A percentile compares a stretch with the other conserved stretches of the same genome.
These are phyloP conservation scores for Turritopsis rubra DNA, from an alignment of 30 jellyfish, hydroid and myxozoan species.

Conservation along the genomic window DNA sequence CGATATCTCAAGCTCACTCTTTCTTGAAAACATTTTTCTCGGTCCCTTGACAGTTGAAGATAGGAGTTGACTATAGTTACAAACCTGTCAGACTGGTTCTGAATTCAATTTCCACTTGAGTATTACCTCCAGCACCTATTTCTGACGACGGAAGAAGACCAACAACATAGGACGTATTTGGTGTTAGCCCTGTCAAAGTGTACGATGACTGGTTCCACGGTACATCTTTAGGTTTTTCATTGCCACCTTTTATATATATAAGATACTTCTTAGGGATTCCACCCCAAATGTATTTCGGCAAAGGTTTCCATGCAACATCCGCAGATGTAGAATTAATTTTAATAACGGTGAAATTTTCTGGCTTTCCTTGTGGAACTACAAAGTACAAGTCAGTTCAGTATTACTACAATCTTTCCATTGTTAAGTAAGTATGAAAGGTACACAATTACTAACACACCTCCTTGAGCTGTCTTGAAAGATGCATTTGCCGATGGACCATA, in stretches of 20 bases:
- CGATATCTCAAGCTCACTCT: too few species aligned
- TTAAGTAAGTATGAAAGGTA: too few species aligned
- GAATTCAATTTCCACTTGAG: neutral
- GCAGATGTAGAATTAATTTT: neutral
- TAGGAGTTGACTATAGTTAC: too few species aligned
- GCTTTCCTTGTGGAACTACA: neutral
- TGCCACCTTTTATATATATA: too few species aligned
- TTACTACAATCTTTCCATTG: too few species aligned
- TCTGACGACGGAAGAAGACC: neutral
- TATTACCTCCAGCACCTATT: neutral
- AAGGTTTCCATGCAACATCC: neutral
- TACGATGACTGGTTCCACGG: neutral
- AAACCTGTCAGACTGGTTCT: neutral
- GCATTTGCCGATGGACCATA: conserved; percentile 4
- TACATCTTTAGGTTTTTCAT: too few species aligned
- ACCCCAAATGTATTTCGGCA: neutral
- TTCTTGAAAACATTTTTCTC: too few species aligned
- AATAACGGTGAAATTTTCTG: neutral
- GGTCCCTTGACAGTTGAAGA: too few species aligned
- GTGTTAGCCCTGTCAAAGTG: neutral
- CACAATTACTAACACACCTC: neutral
- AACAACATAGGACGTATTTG: neutral
- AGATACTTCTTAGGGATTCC: neutral
- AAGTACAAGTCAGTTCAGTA: neutral
- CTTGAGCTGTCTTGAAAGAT: neutral